Conservation (phyloP, 2,888 invertebrate genomes). For the Phyllotreta cruciferae region DNA sequence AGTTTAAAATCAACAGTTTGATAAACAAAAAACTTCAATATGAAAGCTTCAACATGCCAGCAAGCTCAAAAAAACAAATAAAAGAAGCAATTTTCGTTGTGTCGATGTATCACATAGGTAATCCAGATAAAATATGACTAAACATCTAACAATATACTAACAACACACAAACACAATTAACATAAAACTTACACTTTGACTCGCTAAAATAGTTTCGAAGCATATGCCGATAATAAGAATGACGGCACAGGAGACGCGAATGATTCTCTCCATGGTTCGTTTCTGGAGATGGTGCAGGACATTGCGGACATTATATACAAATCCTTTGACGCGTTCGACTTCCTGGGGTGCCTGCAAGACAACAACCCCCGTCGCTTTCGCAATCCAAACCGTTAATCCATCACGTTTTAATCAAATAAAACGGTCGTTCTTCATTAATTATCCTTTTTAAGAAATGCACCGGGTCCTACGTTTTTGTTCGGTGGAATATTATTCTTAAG, state of each 20-base stretch:
- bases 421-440: conserved; percentile 18
- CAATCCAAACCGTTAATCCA: conserved; percentile 46
- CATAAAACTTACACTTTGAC: background rate
- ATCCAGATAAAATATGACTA: too few species aligned
- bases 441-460: conserved; percentile 9
- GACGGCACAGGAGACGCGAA: conserved; percentile 43
- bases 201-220: conserved; percentile 33
- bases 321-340: conserved; percentile 41
- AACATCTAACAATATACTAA: conserved; percentile 6
- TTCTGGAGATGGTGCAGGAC: conserved; percentile 36
- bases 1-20: too few species aligned
- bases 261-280: conserved; percentile 46
- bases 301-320: conserved; percentile 45
- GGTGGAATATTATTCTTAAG: too few species aligned
- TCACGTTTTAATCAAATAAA: conserved; percentile 35
- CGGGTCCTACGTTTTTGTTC: background rate
- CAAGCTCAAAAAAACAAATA: too few species aligned
- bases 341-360: conserved; percentile 49
- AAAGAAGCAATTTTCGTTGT: too few species aligned
- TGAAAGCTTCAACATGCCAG: too few species aligned
- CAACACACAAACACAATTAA: conserved; percentile 13
- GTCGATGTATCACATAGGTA: too few species aligned
- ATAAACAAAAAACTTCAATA: too few species aligned
- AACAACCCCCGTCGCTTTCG: conserved; percentile 52
- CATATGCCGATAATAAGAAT: conserved; percentile 33